Percentiles rank a stretch among this genome's conserved stretches.
Conservation (phyloP, 2,113 vertebrate genomes). For the Psilopogon haemacephalus region DNA sequence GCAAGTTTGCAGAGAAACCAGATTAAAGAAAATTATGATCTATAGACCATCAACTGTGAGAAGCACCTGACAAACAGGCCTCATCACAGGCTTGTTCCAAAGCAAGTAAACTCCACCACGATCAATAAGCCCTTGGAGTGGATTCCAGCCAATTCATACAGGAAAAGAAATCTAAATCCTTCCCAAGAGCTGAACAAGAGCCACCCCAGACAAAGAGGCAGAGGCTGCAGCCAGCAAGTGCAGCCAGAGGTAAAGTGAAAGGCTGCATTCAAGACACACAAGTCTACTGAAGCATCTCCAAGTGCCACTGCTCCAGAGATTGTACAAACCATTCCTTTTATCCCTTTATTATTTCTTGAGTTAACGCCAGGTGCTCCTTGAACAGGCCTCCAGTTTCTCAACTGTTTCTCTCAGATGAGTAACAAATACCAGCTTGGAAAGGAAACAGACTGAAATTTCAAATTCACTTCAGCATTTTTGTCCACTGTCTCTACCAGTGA, state of each 20-base stretch:
- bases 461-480: background rate
- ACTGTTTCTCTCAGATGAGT: background rate
- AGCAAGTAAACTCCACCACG: background rate
- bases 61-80: background rate
- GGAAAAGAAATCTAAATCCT: rapidly evolving
- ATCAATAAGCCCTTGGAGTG: conserved; percentile 5
- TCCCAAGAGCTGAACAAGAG: background rate
- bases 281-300: conserved; percentile 3
- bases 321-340: background rate
- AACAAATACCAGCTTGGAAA: background rate
- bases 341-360: background rate
- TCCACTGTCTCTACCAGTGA: background rate
- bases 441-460: background rate
- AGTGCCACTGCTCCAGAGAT: background rate
- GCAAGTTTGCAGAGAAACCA: conserved; percentile 18
- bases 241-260: conserved; percentile 11
- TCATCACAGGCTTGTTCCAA: background rate
- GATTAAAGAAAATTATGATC: background rate
- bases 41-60: background rate
- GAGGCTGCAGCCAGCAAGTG: background rate
- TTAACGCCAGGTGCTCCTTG: background rate
- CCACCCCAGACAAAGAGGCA: background rate
- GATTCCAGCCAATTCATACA: background rate
- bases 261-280: background rate
- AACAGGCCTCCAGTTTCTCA: background rate